Percentiles rank a stretch among this genome's conserved stretches.
phyloP scores from a whole-genome alignment of 2,888 invertebrate genomes.

The Ichneumoninae sp. region DNA sequence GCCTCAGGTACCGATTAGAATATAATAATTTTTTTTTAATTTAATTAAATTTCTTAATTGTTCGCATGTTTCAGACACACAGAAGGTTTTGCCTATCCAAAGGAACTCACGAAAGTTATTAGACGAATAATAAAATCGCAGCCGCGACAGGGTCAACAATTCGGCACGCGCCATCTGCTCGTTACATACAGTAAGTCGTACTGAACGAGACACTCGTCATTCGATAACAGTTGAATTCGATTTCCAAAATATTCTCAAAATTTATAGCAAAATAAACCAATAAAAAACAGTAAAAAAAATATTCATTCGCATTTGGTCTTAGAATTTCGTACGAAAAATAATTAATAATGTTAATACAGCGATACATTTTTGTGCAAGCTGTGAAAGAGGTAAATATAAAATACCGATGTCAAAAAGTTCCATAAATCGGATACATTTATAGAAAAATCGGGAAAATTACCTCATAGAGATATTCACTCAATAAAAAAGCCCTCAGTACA shows the following conservation, averaged over 20 bases:
- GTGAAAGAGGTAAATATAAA: too few species aligned
- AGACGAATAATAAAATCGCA: slow-evolving; percentile 80
- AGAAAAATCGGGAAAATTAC: too few species aligned
- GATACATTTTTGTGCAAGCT: too few species aligned
- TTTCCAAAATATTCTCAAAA: not conserved
- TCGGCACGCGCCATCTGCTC: slow-evolving; percentile 80
- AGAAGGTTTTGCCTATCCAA: slow-evolving; percentile 76
- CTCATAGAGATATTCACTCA: too few species aligned
- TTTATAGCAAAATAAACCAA: not conserved
- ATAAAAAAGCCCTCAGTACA: too few species aligned
- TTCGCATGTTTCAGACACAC: slow-evolving; percentile 72
- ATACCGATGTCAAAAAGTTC: too few species aligned
- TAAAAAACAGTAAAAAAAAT: too few species aligned
- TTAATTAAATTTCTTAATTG: too few species aligned
- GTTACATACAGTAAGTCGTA: slow-evolving; percentile 82
- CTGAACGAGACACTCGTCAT: not conserved
- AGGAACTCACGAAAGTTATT: slow-evolving; percentile 81
- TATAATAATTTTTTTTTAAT: not conserved
- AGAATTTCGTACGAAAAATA: too few species aligned
- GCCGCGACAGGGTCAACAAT: slow-evolving; percentile 81
- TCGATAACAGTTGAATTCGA: not conserved
- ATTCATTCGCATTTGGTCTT: too few species aligned
- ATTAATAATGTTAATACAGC: too few species aligned
- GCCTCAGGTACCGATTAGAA: not conserved
- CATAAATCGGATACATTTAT: too few species aligned